These are phyloP conservation scores for Kryptolebias ocellatus DNA, from an alignment of 2,797 vertebrate species.

Conservation along the genomic window DNA sequence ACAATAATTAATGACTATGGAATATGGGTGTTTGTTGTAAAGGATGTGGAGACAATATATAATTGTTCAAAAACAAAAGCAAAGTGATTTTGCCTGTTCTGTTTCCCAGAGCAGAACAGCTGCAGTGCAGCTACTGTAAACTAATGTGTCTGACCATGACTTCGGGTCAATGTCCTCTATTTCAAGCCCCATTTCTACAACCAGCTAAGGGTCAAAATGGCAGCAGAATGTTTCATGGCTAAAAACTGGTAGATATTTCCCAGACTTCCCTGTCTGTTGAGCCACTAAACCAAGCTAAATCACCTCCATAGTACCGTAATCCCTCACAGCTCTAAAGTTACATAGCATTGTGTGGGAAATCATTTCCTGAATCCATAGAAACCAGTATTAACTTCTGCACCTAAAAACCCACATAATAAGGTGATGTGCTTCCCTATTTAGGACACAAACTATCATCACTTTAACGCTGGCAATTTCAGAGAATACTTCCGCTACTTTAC, in stretches of 20 bases:
- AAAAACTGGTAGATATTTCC: slow-evolving; percentile 67
- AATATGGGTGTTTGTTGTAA: slow-evolving; percentile 15
- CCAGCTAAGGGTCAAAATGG: slow-evolving; percentile 68
- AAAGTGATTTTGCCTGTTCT: slow-evolving; percentile 54
- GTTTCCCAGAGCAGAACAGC: slow-evolving; percentile 53
- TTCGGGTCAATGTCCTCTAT: slow-evolving; percentile 68
- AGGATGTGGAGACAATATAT: not conserved
- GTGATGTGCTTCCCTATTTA: slow-evolving; percentile 59
- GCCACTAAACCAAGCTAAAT: slow-evolving; percentile 71
- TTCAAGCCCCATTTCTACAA: slow-evolving; percentile 67
- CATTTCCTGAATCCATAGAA: slow-evolving; percentile 65
- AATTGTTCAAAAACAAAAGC: slow-evolving; percentile 9
- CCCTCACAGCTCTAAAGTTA: slow-evolving; percentile 76
- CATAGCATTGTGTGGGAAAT: slow-evolving; percentile 77
- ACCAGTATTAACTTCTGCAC: slow-evolving; percentile 54
- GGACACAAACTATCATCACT: slow-evolving; percentile 58
- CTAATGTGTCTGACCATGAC: slow-evolving; percentile 61
- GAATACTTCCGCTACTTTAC: slow-evolving; percentile 58
- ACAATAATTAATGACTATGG: slow-evolving; percentile 13
- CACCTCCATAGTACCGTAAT: slow-evolving; percentile 71
- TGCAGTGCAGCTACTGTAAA: slow-evolving; percentile 67
- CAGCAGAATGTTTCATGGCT: slow-evolving; percentile 43
- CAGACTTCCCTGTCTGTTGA: slow-evolving; percentile 66
- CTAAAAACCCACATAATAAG: slow-evolving; percentile 63
- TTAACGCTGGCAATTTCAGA: slow-evolving; percentile 57